A percentile compares a stretch with the other conserved stretches of the same genome.
These are phyloP conservation scores for Podarcis raffonei DNA, from an alignment of 2,113 vertebrate genomes.

Conservation along the genomic window DNA sequence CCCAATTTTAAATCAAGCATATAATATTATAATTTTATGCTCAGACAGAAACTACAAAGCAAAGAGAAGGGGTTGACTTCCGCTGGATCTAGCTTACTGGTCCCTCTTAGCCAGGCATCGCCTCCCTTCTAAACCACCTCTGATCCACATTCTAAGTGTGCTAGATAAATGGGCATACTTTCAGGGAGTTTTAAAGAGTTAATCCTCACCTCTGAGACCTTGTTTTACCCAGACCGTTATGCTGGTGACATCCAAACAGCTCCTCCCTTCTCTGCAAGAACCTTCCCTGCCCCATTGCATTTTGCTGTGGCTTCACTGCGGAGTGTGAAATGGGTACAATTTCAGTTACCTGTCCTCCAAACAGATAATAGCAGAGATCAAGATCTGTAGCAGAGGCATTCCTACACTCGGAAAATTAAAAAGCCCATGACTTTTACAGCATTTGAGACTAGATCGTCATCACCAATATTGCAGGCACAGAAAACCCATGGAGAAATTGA, in stretches of 20 bases:
- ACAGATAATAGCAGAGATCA: neutral
- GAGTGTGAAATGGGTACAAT: too few species aligned
- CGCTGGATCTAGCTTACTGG: neutral
- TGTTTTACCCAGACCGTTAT: neutral
- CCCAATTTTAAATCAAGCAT: neutral
- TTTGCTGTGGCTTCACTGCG: neutral
- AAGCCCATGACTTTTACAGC: neutral
- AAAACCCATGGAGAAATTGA: neutral
- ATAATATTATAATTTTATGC: neutral
- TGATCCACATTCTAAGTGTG: neutral
- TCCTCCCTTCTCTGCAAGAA: neutral
- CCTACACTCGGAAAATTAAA: too few species aligned
- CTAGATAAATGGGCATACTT: neutral
- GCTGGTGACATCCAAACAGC: neutral
- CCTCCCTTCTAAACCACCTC: neutral
- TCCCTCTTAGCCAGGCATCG: too few species aligned
- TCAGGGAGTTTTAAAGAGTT: neutral
- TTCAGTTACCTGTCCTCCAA: neutral
- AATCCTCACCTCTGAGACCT: neutral
- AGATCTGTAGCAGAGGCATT: neutral
- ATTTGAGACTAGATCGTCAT: too few species aligned
- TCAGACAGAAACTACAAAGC: neutral
- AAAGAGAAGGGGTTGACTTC: neutral
- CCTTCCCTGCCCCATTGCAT: fast-evolving
- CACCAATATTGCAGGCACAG: neutral